phyloP scores from a whole-genome alignment of 2,888 invertebrate species.

The Abrostola triplasia region DNA sequence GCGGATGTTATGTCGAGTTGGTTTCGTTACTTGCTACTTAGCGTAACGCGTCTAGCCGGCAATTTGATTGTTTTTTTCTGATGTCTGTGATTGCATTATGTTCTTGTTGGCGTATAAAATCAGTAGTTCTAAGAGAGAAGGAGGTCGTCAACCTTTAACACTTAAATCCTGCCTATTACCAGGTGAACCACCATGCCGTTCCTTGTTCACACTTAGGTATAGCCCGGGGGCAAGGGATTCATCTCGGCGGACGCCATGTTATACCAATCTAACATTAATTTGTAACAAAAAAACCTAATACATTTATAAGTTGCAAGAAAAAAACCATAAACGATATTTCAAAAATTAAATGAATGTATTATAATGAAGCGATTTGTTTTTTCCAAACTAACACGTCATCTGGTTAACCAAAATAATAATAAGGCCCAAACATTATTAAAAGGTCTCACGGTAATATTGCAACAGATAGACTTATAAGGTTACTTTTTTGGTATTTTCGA shows the following conservation, averaged over 20 bases:
- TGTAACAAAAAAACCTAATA: not conserved
- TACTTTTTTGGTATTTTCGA: not conserved
- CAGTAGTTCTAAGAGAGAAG: too few relatives aligned
- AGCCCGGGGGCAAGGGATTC: too few relatives aligned
- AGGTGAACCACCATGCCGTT: too few relatives aligned
- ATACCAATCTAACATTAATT: not conserved
- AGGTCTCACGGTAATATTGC: not conserved
- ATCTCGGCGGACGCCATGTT: too few relatives aligned
- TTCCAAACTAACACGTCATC: not conserved
- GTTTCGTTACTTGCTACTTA: slow-evolving; percentile 2
- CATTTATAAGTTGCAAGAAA: not conserved
- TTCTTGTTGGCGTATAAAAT: too few relatives aligned
- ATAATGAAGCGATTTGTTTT: not conserved
- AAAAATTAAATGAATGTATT: not conserved
- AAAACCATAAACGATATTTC: not conserved
- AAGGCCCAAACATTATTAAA: slow-evolving; percentile 5
- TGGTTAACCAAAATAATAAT: slow-evolving; percentile 1
- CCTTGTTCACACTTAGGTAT: too few relatives aligned
- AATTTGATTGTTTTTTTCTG: too few relatives aligned
- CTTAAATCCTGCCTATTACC: too few relatives aligned
- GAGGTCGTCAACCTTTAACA: too few relatives aligned
- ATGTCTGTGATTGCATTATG: too few relatives aligned
- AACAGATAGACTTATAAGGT: not conserved
- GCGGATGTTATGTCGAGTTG: slow-evolving; percentile 6
- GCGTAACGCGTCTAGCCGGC: too few relatives aligned